phyloP scores from a whole-genome alignment of 2,797 vertebrate genomes.

The Knipowitschia caucasica region DNA sequence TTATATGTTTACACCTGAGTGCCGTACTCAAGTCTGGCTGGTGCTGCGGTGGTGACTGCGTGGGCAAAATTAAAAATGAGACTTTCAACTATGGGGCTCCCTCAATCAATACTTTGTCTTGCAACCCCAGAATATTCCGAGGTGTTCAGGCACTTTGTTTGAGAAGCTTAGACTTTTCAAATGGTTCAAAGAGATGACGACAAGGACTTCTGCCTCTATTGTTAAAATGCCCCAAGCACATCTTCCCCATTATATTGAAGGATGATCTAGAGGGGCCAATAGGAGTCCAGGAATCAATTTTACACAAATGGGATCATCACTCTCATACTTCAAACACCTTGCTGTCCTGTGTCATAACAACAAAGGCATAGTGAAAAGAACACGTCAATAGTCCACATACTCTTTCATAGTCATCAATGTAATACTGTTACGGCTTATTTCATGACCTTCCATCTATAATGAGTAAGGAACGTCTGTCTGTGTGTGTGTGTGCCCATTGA shows the following conservation, averaged over 20 bases:
- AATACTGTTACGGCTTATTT: too few relatives aligned
- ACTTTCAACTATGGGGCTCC: conserved; percentile 2
- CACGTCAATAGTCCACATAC: too few relatives aligned
- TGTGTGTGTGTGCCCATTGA: too few relatives aligned
- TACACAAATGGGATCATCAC: too few relatives aligned
- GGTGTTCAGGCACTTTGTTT: conserved; percentile 15
- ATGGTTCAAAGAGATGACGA: conserved; percentile 6
- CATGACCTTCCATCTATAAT: too few relatives aligned
- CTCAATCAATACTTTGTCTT: conserved; percentile 8
- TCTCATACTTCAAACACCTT: too few relatives aligned
- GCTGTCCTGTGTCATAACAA: too few relatives aligned
- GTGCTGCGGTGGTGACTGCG: background rate
- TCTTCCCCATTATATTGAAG: background rate
- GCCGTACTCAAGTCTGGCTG: background rate
- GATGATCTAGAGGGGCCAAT: background rate
- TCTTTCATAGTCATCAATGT: too few relatives aligned
- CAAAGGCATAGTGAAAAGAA: too few relatives aligned
- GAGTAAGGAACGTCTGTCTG: too few relatives aligned
- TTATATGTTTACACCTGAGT: conserved; percentile 17
- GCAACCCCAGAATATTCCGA: conserved; percentile 1
- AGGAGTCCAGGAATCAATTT: conserved; percentile 6
- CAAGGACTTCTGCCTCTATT: background rate
- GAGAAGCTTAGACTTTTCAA: conserved; percentile 2
- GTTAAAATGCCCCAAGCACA: conserved; percentile 6
- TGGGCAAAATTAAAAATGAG: conserved; percentile 9